Evolutionary conservation across 2,797 vertebrate genomes (phyloP), one percentile per base, ranked within the genome.

Genomic region (Myotis daubentonii): DNA sequence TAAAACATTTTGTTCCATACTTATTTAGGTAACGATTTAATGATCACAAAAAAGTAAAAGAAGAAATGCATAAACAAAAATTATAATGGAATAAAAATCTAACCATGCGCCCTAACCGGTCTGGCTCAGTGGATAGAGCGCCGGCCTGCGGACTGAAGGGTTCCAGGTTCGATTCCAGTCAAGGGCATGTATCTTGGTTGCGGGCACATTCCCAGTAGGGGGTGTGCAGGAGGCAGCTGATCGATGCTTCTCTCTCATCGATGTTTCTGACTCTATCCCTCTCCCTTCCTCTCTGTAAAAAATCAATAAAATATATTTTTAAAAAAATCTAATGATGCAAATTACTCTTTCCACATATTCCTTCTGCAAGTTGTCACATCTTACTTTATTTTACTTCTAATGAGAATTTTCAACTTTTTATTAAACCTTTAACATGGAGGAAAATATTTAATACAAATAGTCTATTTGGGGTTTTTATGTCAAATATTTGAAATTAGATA

Each of bases 401-500:
- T 30, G 28, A 89, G 15, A 89, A 55, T 28, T n/a, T 95, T 70
- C 19, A 70, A 62, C 10, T 65, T 93, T 76, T 87, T 74, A 83
- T 68, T 36, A 87, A 83, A 4, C 0, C 44, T 87, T 95, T 80
- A 85, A 93, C 9, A 87, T 66, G 49, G 23, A 92, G 33, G 2
- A 90, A 95, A 87, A 82, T 60, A 89, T 89, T 82, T 86, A 74
- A 68, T 72, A 84, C 5, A 51, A 91, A 85, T 84, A 68, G 30
- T 72, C 16, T 82, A n/a, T 49, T 83, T 93, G 25, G 22, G 6
- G 20, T 33, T 60, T 90, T 89, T 86, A 47, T 78, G 49, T n/a
- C 30, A 95, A 92, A 87, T 94, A 89, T 57, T 62, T 80, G 30
- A 94, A 93, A 94, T 79, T 1, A 87, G 23, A 79, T 87, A 72